A percentile compares a stretch with the other conserved stretches of the same genome.
Conservation (phyloP, 2,888 invertebrate species). For the Chymomyza fuscimana region DNA sequence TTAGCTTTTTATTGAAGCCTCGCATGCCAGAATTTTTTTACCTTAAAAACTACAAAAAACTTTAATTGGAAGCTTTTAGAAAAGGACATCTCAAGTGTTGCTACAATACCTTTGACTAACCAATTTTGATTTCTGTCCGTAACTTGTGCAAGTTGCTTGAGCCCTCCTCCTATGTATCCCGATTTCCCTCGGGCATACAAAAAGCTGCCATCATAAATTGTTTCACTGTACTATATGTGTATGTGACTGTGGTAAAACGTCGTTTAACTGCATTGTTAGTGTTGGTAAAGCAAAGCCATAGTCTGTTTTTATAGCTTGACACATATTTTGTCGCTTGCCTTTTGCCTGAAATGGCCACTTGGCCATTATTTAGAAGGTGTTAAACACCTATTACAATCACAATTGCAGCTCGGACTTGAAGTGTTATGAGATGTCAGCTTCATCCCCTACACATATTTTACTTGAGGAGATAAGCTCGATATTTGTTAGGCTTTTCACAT, state of each 20-base stretch:
- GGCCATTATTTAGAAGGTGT: conserved; percentile 66
- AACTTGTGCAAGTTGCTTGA: background rate
- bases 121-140: background rate
- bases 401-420: conserved; percentile 38
- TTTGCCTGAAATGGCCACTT: background rate
- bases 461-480: background rate
- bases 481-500: background rate
- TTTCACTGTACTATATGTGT: conserved; percentile 51
- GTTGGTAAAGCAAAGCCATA: conserved; percentile 10
- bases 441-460: background rate
- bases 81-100: background rate
- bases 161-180: conserved; percentile 18
- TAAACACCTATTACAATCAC: conserved; percentile 65
- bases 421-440: conserved; percentile 45
- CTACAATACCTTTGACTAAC: background rate
- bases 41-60: background rate
- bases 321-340: conserved; percentile 7
- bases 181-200: conserved; percentile 56
- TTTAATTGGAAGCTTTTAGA: background rate
- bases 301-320: conserved; percentile 55
- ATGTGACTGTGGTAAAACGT: conserved; percentile 14
- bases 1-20: too few relatives aligned
- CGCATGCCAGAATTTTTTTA: background rate
- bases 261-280: background rate
- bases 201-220: conserved; percentile 54